These are phyloP conservation scores for Microcebus jonahi DNA, from an alignment of 2,113 vertebrate genomes.

Conservation along the genomic window DNA sequence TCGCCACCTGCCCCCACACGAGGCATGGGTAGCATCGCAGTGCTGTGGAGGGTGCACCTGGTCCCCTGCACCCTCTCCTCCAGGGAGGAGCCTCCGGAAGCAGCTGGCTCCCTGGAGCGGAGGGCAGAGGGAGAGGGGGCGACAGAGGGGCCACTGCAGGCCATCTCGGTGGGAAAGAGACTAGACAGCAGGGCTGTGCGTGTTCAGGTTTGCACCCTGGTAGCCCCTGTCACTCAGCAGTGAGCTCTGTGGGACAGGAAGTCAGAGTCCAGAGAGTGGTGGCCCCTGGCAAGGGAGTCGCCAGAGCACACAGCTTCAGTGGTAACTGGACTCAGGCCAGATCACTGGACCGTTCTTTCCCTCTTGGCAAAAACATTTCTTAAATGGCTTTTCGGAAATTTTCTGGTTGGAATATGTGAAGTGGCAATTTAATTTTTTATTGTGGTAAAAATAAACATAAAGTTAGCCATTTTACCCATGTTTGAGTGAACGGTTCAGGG, in stretches of 20 bases:
- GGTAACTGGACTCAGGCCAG: background rate
- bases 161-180: accelerated
- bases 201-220: background rate
- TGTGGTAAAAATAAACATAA: background rate
- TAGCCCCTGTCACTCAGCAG: accelerated
- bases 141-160: background rate
- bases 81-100: background rate
- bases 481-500: background rate
- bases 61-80: background rate
- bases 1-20: background rate
- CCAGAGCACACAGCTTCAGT: background rate
- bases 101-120: background rate
- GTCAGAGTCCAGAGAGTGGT: background rate
- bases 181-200: background rate
- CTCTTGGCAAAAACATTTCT: background rate
- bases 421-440: background rate
- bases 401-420: background rate
- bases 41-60: accelerated
- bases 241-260: background rate
- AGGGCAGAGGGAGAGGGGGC: background rate
- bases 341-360: background rate
- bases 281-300: background rate
- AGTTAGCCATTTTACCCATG: background rate
- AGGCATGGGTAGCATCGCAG: too few species aligned
- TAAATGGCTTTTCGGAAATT: background rate